These are phyloP conservation scores for Uria lomvia DNA, from an alignment of 2,113 vertebrate species.

Conservation along the genomic window DNA sequence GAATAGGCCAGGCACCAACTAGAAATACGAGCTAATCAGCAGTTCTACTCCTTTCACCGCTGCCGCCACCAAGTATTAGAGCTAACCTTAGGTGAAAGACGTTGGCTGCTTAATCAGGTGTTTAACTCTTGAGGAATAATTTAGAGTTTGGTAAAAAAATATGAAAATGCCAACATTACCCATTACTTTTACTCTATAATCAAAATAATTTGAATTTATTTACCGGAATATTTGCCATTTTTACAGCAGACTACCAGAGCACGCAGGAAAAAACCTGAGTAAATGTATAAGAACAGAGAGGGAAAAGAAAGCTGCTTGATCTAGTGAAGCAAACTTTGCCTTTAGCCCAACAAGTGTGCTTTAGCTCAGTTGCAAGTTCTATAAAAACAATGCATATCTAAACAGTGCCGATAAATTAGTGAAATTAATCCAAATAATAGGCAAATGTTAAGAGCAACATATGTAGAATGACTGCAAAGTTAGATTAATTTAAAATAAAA, in stretches of 20 bases:
- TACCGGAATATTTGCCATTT: not conserved
- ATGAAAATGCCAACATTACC: not conserved
- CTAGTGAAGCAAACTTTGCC: not conserved
- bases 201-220: not conserved
- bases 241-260: not conserved
- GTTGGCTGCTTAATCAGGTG: not conserved
- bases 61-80: not conserved
- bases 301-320: slow-evolving; percentile 19
- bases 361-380: slow-evolving; percentile 14
- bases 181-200: not conserved
- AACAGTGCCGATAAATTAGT: slow-evolving; percentile 39
- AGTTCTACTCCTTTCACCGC: not conserved
- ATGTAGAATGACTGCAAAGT: slow-evolving; percentile 12
- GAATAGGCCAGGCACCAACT: not conserved
- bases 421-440: slow-evolving; percentile 49
- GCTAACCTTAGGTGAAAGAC: not conserved
- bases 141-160: not conserved
- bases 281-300: not conserved
- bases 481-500: slow-evolving; percentile 52
- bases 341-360: slow-evolving; percentile 11
- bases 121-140: not conserved
- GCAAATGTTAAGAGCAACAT: slow-evolving; percentile 34
- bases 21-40: not conserved
- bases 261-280: not conserved
- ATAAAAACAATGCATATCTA: slow-evolving; percentile 9